A percentile compares a stretch with the other conserved stretches of the same genome.
These are phyloP conservation scores for Microcebus lehilahytsara DNA, from an alignment of 2,113 vertebrate species.

Conservation along the genomic window DNA sequence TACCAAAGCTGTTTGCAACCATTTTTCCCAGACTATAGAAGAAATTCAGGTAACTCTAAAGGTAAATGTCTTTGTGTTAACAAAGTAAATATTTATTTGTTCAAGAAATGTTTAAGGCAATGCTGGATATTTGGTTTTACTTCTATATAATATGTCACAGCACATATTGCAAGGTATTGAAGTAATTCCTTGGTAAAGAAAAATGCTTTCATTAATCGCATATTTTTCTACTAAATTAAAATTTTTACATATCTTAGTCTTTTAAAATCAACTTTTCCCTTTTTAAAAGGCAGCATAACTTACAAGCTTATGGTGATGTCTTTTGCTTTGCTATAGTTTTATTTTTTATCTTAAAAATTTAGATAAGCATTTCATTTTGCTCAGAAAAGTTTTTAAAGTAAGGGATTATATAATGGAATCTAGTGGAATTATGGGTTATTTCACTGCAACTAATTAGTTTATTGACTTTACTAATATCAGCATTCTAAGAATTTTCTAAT, in stretches of 20 bases:
- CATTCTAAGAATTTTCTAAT: conserved; percentile 3
- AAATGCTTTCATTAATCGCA: neutral
- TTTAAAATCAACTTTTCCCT: neutral
- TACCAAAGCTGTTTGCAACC: neutral
- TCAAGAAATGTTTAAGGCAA: conserved; percentile 9
- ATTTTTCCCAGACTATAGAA: neutral
- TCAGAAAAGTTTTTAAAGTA: neutral
- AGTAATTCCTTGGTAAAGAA: neutral
- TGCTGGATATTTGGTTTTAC: neutral
- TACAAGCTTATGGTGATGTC: neutral
- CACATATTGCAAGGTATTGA: neutral
- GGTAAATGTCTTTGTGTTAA: neutral
- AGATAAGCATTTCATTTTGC: neutral
- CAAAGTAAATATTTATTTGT: conserved; percentile 28
- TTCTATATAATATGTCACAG: neutral
- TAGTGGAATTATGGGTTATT: neutral
- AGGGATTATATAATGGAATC: neutral
- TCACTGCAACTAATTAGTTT: neutral
- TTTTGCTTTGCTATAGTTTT: neutral
- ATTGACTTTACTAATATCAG: neutral
- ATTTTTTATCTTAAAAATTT: conserved; percentile 1
- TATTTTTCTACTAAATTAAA: neutral
- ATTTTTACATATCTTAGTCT: neutral
- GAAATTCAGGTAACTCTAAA: neutral
- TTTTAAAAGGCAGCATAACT: neutral